Evolutionary conservation across 2,888 invertebrate species (phyloP).

Genomic region (Panorpa germanica): DNA sequence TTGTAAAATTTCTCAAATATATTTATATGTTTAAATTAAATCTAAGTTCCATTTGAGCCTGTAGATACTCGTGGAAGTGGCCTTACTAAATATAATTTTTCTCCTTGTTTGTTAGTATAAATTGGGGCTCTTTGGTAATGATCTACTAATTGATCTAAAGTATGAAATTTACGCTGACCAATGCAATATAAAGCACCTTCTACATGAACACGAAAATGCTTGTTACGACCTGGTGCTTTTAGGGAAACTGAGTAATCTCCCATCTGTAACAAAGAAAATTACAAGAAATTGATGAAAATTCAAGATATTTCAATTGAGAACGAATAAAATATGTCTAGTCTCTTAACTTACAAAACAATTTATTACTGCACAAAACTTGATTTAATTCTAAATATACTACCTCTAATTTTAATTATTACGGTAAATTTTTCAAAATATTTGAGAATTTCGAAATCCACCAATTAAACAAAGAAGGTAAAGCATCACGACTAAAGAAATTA

Average conservation of each 20-base stretch:
- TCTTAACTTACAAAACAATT: too few species aligned
- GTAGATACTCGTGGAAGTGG: slow-evolving; percentile 77
- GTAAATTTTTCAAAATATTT: too few species aligned
- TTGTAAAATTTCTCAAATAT: too few species aligned
- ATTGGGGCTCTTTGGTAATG: slow-evolving; percentile 99
- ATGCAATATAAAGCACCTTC: slow-evolving; percentile 87
- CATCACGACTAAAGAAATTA: neutral
- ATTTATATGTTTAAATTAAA: too few species aligned
- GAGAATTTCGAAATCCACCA: too few species aligned
- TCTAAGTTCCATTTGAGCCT: slow-evolving; percentile 28
- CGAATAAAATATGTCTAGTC: too few species aligned
- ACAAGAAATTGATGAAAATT: slow-evolving; percentile 7
- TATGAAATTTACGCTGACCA: slow-evolving; percentile 93
- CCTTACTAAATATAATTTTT: slow-evolving; percentile 91
- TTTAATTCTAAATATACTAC: too few species aligned
- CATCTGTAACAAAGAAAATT: slow-evolving; percentile 40
- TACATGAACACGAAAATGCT: slow-evolving; percentile 97
- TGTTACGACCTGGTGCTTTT: slow-evolving; percentile 94
- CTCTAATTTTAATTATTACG: too few species aligned
- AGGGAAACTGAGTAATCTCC: slow-evolving; percentile 97
- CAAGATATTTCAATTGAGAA: slow-evolving; percentile 1
- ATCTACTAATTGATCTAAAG: slow-evolving; percentile 88
- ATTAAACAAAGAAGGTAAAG: slow-evolving; percentile 3
- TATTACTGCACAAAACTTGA: too few species aligned
- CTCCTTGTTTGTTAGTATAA: slow-evolving; percentile 94